These are phyloP conservation scores for Trichonephila clavipes DNA, from an alignment of 1,140 invertebrate species.

Conservation along the genomic window DNA sequence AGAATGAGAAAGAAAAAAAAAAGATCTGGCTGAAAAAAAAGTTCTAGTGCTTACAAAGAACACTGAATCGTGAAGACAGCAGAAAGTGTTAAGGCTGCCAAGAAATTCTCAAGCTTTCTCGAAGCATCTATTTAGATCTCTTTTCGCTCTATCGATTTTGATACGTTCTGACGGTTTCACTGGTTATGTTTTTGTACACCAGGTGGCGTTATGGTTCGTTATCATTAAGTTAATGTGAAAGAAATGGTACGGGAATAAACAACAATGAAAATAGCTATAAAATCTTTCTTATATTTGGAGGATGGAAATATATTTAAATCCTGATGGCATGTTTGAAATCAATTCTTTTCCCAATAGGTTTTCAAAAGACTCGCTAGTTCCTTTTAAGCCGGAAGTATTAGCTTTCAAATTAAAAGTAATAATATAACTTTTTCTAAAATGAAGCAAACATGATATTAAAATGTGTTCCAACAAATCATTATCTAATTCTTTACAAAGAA, in stretches of 20 bases:
- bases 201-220: slow-evolving; percentile 52
- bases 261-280: neutral
- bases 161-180: slow-evolving; percentile 42
- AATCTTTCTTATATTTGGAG: too few relatives aligned
- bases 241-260: slow-evolving; percentile 34
- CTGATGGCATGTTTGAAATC: too few relatives aligned
- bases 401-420: too few relatives aligned
- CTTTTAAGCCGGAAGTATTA: too few relatives aligned
- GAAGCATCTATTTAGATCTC: slow-evolving; percentile 26
- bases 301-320: too few relatives aligned
- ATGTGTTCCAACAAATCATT: too few relatives aligned
- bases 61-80: neutral
- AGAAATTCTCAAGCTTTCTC: slow-evolving; percentile 31
- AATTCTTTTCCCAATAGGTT: too few relatives aligned
- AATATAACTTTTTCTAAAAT: too few relatives aligned
- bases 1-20: neutral
- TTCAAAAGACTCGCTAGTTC: too few relatives aligned
- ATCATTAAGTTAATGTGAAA: slow-evolving; percentile 37
- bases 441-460: too few relatives aligned
- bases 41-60: neutral
- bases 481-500: too few relatives aligned
- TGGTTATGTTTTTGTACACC: slow-evolving; percentile 43
- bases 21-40: neutral
- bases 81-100: slow-evolving; percentile 3
- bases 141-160: slow-evolving; percentile 36